Percentiles rank a stretch among this genome's conserved stretches.
These are phyloP conservation scores for Vicugna pacos DNA, from an alignment of 2,113 vertebrate genomes.

Conservation along the genomic window DNA sequence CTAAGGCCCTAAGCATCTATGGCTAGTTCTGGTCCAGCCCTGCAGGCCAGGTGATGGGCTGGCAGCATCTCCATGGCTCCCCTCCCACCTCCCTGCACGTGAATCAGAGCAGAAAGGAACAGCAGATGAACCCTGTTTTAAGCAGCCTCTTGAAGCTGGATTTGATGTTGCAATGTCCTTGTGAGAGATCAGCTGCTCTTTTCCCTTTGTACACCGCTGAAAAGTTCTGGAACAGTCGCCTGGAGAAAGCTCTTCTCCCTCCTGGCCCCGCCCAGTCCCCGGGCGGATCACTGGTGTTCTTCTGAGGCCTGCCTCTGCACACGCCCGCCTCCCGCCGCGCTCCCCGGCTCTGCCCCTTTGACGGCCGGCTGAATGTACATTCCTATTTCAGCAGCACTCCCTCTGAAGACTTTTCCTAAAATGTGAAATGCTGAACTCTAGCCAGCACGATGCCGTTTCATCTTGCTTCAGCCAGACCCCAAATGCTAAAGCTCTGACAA, in stretches of 20 bases:
- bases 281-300: background rate
- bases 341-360: background rate
- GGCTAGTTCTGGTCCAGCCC: background rate
- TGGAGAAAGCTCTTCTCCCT: slow-evolving; percentile 13
- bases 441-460: slow-evolving; percentile 34
- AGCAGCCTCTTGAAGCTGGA: background rate
- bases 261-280: background rate
- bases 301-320: background rate
- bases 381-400: slow-evolving; percentile 14
- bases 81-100: background rate
- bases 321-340: background rate
- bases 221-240: background rate
- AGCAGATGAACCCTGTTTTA: background rate
- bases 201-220: background rate
- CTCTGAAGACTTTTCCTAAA: slow-evolving; percentile 59
- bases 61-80: background rate
- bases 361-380: slow-evolving; percentile 4
- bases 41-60: background rate
- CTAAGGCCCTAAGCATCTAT: background rate
- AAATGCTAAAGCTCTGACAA: slow-evolving; percentile 39
- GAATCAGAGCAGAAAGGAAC: slow-evolving; percentile 48
- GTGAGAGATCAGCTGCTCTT: background rate
- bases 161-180: background rate
- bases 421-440: slow-evolving; percentile 49
- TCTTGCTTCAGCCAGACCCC: slow-evolving; percentile 41